Base-by-base conservation (phyloP, 2,797 vertebrate genomes). In the Erpetoichthys calabaricus region DNA sequence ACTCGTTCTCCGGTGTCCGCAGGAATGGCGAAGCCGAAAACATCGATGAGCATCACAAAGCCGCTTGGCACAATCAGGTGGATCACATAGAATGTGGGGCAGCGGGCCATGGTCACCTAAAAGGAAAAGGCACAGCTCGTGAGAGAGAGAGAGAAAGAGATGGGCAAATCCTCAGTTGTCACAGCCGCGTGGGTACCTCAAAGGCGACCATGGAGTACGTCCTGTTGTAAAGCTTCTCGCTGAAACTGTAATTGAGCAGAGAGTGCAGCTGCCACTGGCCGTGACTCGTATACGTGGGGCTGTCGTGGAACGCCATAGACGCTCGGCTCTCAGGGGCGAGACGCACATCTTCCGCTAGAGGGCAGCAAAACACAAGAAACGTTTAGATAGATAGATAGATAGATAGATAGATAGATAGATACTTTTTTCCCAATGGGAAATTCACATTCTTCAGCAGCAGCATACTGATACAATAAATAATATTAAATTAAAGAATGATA, bases 11-110 rank as follows among this genome's bases (percentile, higher is more conserved):
- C 53, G 25, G 60, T 62, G 46, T 65, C 58, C 10, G 57, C 58
- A 2, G 64, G 64, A 45, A 65, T 56, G 42, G 55, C 58, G 5
- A 62, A 65, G 3, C 55, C 58, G 1, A 55, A 60, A 55, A 62
- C 46, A 10, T 65, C 64, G 6, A 65, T 59, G 6, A 62, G 9
- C 60, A 65, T 60, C 43, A 65, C 60, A 46, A 60, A 56, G 4
- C 46, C 56, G 46, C 64, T 65, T 42, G 64, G 60, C 8, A 62
- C 64, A 58, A 65, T 59, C 56, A 65, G 56, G 57, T 65, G 62
- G 56, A 65, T 3, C 55, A 65, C 64, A 5, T 62, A 65, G 60
- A 62, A 65, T 47, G 62, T 44, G 9, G 60, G 55, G 60, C 59
- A 59, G 42, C 64, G 58, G 1, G 45, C 45, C 45, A 62, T 53